Evolutionary conservation across 2,888 invertebrate genomes (phyloP).

Genomic region (Argyresthia goedartella): DNA sequence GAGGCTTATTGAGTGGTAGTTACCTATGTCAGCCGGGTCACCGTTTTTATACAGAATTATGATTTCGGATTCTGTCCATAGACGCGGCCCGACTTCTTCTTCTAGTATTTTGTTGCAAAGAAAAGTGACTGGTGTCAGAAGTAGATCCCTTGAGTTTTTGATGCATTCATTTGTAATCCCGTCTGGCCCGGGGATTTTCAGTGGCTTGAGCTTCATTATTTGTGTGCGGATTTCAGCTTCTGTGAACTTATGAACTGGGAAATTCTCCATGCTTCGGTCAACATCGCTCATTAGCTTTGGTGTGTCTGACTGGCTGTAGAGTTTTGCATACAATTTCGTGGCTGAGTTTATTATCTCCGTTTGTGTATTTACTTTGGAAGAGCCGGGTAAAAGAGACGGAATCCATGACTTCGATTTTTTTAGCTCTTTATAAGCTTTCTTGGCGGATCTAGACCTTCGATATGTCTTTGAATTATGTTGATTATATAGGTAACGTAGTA

Average conservation of each 20-base stretch:
- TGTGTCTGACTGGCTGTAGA: constrained; percentile 4
- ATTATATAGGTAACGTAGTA: constrained; percentile 8
- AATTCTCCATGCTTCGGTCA: neutral
- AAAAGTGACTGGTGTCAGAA: neutral
- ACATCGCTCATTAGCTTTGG: neutral
- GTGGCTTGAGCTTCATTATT: constrained; percentile 1
- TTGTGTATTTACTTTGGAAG: constrained; percentile 6
- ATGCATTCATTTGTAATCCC: neutral
- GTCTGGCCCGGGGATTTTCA: constrained; percentile 3
- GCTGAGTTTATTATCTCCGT: constrained; percentile 7
- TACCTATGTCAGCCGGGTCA: constrained; percentile 7
- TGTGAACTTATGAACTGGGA: neutral
- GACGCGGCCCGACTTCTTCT: neutral
- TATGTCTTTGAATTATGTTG: constrained; percentile 8
- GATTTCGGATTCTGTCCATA: constrained; percentile 2
- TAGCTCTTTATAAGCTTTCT: constrained; percentile 10
- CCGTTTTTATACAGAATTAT: constrained; percentile 10
- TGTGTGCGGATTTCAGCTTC: neutral
- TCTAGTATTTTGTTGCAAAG: neutral
- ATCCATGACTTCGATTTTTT: constrained; percentile 11
- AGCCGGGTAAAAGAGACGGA: neutral
- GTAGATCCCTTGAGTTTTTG: neutral
- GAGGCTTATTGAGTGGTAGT: constrained; percentile 9
- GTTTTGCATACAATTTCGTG: constrained; percentile 8
- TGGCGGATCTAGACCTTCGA: constrained; percentile 7